A percentile compares a stretch with the other conserved stretches of the same genome.
phyloP scores from a whole-genome alignment of 1,140 invertebrate genomes.

The Bombus sylvicola region DNA sequence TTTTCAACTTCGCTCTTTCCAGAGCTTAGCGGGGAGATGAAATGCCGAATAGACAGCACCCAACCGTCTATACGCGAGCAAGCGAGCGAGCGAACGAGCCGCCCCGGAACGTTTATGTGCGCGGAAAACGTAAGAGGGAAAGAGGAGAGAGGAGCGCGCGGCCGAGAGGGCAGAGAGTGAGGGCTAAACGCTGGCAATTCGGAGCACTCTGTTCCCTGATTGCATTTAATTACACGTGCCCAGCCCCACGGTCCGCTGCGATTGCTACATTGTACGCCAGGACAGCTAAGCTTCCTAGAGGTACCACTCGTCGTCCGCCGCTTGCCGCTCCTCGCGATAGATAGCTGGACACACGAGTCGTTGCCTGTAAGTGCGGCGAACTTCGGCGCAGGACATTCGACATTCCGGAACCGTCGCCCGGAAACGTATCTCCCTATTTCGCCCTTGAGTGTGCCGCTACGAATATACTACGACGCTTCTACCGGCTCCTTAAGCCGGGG shows the following conservation, averaged over 20 bases:
- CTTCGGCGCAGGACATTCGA: slow-evolving; percentile 8
- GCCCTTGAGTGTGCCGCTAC: background rate
- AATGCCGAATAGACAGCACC: slow-evolving; percentile 67
- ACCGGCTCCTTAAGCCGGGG: background rate
- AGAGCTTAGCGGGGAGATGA: slow-evolving; percentile 58
- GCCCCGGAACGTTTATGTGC: slow-evolving; percentile 26
- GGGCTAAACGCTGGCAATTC: slow-evolving; percentile 78
- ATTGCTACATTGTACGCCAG: slow-evolving; percentile 76
- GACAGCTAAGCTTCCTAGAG: slow-evolving; percentile 62
- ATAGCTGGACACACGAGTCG: slow-evolving; percentile 40
- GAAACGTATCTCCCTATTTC: slow-evolving; percentile 33
- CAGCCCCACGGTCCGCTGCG: slow-evolving; percentile 61
- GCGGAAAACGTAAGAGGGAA: slow-evolving; percentile 48
- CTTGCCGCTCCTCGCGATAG: slow-evolving; percentile 14
- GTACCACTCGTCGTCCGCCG: slow-evolving; percentile 31
- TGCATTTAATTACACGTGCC: slow-evolving; percentile 80
- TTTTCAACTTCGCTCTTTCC: slow-evolving; percentile 71
- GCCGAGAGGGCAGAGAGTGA: slow-evolving; percentile 60
- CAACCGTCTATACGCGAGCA: slow-evolving; percentile 23
- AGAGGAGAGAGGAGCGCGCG: slow-evolving; percentile 22
- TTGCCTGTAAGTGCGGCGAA: slow-evolving; percentile 22
- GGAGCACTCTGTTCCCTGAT: slow-evolving; percentile 78
- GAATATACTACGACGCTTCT: background rate
- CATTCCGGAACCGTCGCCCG: slow-evolving; percentile 12
- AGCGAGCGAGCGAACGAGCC: background rate